phyloP scores from a whole-genome alignment of 2,888 invertebrate species.

The Tachina lurida region DNA sequence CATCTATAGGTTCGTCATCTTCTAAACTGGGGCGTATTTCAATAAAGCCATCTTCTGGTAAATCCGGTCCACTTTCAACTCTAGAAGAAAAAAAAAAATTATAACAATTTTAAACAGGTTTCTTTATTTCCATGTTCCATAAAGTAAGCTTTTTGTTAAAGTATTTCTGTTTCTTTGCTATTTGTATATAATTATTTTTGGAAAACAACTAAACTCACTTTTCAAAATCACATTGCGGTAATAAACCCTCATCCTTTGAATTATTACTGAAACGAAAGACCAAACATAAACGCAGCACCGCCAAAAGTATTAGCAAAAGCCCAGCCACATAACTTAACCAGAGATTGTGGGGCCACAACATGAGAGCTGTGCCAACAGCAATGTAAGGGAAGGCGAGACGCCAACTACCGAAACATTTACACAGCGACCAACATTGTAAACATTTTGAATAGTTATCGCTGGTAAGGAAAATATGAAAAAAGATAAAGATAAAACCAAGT shows the following conservation, averaged over 20 bases:
- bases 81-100: conserved; percentile 73
- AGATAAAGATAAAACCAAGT: conserved; percentile 38
- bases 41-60: conserved; percentile 79
- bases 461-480: conserved; percentile 68
- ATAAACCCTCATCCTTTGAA: conserved; percentile 80
- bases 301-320: conserved; percentile 82
- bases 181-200: background rate
- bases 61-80: conserved; percentile 78
- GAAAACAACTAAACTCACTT: conserved; percentile 75
- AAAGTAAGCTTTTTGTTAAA: conserved; percentile 52
- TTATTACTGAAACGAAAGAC: conserved; percentile 77
- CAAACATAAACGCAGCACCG: conserved; percentile 82
- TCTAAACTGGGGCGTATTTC: conserved; percentile 78
- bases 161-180: conserved; percentile 17
- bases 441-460: conserved; percentile 79
- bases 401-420: conserved; percentile 79
- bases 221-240: conserved; percentile 82
- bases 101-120: background rate
- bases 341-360: conserved; percentile 82
- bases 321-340: conserved; percentile 84
- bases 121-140: background rate
- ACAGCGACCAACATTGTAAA: conserved; percentile 79
- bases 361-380: conserved; percentile 79
- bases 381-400: conserved; percentile 80
- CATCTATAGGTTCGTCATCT: conserved; percentile 80